These are phyloP conservation scores for Patella pellucida DNA, from an alignment of 2,888 invertebrate species.

Conservation along the genomic window DNA sequence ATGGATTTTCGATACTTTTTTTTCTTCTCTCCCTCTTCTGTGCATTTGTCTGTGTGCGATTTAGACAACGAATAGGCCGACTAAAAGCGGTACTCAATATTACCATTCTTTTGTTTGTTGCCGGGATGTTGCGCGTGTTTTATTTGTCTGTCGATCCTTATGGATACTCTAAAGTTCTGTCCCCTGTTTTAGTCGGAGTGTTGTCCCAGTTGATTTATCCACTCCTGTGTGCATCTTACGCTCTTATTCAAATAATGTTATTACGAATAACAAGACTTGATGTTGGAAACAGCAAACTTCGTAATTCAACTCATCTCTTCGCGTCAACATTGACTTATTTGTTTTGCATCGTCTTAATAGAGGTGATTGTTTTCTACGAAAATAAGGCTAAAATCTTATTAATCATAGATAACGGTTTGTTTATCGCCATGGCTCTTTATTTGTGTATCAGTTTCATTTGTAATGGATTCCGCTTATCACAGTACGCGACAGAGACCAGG, in stretches of 20 bases:
- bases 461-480: conserved; percentile 74
- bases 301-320: conserved; percentile 67
- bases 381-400: conserved; percentile 56
- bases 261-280: conserved; percentile 75
- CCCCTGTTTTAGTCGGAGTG: conserved; percentile 73
- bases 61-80: conserved; percentile 71
- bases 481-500: conserved; percentile 45
- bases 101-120: conserved; percentile 75
- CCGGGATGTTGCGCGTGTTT: conserved; percentile 74
- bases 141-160: conserved; percentile 77
- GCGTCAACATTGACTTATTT: conserved; percentile 70
- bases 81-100: conserved; percentile 76
- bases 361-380: conserved; percentile 72
- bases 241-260: conserved; percentile 75
- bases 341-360: conserved; percentile 72
- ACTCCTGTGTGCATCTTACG: conserved; percentile 75
- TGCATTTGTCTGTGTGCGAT: conserved; percentile 75
- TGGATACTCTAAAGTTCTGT: conserved; percentile 74
- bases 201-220: conserved; percentile 76
- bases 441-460: conserved; percentile 75
- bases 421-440: conserved; percentile 75
- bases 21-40: conserved; percentile 75
- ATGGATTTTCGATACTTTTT: conserved; percentile 75
- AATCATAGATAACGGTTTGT: conserved; percentile 73
- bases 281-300: conserved; percentile 73